These are phyloP conservation scores for Theretra japonica DNA, from an alignment of 2,888 invertebrate genomes.

Conservation along the genomic window DNA sequence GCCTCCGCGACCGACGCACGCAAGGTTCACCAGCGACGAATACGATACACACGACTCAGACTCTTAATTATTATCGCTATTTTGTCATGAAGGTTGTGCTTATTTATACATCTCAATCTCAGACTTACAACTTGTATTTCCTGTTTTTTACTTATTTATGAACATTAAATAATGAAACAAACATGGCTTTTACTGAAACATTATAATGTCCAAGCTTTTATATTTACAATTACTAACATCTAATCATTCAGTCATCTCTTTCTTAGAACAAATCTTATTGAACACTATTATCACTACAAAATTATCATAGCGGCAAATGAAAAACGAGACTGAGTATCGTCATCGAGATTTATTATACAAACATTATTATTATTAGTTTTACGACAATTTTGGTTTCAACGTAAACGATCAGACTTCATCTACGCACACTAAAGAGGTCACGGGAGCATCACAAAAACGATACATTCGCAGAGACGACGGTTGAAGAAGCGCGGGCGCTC, in stretches of 20 bases:
- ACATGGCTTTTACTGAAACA: slow-evolving; percentile 72
- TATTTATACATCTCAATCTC: not conserved
- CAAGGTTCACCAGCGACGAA: slow-evolving; percentile 72
- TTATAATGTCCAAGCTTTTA: slow-evolving; percentile 81
- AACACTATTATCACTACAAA: slow-evolving; percentile 83
- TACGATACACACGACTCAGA: slow-evolving; percentile 77
- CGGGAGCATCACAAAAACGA: slow-evolving; percentile 66
- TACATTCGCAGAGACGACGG: slow-evolving; percentile 59
- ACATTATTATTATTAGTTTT: slow-evolving; percentile 61
- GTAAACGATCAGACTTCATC: slow-evolving; percentile 66
- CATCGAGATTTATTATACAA: slow-evolving; percentile 74
- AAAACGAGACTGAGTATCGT: slow-evolving; percentile 80
- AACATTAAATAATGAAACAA: slow-evolving; percentile 63
- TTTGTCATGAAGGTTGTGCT: slow-evolving; percentile 1
- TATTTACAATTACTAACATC: slow-evolving; percentile 83
- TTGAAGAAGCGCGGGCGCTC: slow-evolving; percentile 54
- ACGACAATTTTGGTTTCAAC: slow-evolving; percentile 70
- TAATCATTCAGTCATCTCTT: slow-evolving; percentile 82
- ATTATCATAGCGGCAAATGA: slow-evolving; percentile 80
- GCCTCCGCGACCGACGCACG: slow-evolving; percentile 54
- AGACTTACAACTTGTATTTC: not conserved
- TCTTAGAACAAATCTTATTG: slow-evolving; percentile 78
- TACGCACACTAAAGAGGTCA: slow-evolving; percentile 70
- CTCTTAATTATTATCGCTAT: not conserved
- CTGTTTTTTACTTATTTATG: slow-evolving; percentile 19